Evolutionary conservation across 2,113 vertebrate genomes (phyloP).

Genomic region (Gallinago paraguaiae): DNA sequence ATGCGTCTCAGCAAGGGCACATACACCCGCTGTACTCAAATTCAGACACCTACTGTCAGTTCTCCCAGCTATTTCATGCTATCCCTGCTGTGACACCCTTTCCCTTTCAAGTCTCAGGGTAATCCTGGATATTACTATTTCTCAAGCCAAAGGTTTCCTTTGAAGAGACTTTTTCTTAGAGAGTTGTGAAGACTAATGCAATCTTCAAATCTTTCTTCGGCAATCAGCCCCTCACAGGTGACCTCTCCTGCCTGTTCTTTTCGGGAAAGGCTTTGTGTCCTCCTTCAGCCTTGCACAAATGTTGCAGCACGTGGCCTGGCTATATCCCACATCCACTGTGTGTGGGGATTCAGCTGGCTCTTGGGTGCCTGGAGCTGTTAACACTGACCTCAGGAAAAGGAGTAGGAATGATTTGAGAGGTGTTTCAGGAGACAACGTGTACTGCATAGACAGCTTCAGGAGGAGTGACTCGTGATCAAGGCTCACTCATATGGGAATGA

Average conservation of each 20-base stretch:
- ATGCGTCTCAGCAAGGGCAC: not conserved
- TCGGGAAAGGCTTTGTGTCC: not conserved
- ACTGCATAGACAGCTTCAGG: not conserved
- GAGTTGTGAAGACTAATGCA: not conserved
- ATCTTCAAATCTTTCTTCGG: not conserved
- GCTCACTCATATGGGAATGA: not conserved
- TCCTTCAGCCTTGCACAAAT: not conserved
- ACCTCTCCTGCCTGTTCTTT: not conserved
- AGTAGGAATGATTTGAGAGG: not conserved
- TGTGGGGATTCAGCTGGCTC: not conserved
- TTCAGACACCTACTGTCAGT: not conserved
- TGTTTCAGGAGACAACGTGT: not conserved
- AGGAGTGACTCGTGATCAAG: not conserved
- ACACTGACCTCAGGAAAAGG: not conserved
- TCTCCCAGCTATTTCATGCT: not conserved
- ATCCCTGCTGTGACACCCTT: not conserved
- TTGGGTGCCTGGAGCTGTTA: not conserved
- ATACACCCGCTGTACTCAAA: not conserved
- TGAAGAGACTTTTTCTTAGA: not conserved
- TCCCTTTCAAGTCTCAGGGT: not conserved
- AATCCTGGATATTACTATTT: not conserved
- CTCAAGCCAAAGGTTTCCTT: not conserved
- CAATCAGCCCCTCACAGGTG: not conserved
- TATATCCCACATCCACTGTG: not conserved
- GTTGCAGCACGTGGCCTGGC: fast-evolving